Percentiles rank a stretch among this genome's conserved stretches.
Evolutionary conservation across 2,113 vertebrate genomes (phyloP).

Genomic region (Penelope pileata): DNA sequence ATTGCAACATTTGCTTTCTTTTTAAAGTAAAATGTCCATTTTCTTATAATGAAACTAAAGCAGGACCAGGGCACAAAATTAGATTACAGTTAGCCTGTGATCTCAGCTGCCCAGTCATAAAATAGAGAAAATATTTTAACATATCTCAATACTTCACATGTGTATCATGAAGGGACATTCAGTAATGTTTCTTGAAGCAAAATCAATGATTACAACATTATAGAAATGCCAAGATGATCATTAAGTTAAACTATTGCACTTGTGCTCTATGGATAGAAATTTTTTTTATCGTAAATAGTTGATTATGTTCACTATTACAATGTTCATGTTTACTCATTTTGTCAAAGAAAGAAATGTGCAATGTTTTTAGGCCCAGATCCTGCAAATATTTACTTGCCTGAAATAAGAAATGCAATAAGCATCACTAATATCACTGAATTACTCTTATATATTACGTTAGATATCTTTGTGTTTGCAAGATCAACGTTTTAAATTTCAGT

Average conservation of each 20-base stretch:
- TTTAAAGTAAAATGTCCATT: background rate
- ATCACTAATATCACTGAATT: background rate
- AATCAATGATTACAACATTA: background rate
- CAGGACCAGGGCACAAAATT: background rate
- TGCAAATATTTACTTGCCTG: background rate
- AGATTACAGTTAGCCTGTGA: background rate
- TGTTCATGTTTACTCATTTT: background rate
- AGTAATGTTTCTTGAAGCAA: background rate
- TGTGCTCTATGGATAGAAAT: background rate
- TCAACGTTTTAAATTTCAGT: background rate
- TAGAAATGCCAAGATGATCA: background rate
- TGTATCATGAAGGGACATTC: background rate
- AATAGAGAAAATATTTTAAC: background rate
- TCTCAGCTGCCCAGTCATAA: background rate
- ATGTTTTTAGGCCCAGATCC: background rate
- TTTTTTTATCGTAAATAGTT: background rate
- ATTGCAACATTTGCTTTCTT: background rate
- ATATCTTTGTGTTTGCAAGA: background rate
- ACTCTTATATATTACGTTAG: background rate
- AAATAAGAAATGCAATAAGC: background rate
- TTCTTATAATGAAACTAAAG: background rate
- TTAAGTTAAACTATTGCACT: background rate
- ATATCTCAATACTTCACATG: background rate
- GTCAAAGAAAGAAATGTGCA: background rate
- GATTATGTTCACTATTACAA: background rate